Percentiles rank a stretch among this genome's conserved stretches.
phyloP scores from a whole-genome alignment of 2,797 vertebrate genomes.

The Pseudochromis fuscus region DNA sequence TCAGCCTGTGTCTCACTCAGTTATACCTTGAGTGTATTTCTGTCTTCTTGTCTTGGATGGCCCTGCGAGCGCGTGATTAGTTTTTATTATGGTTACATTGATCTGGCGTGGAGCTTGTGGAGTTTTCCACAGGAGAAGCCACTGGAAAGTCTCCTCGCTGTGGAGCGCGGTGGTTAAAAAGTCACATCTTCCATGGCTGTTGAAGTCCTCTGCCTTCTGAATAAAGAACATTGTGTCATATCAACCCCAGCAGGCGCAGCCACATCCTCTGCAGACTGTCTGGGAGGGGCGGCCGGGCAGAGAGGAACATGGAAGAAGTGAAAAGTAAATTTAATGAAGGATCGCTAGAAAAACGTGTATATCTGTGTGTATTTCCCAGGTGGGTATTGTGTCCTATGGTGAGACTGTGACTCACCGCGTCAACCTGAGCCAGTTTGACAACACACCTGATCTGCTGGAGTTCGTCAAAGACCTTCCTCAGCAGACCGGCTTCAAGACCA shows the following conservation, averaged over 20 bases:
- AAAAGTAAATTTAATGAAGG: conserved; percentile 34
- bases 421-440: conserved; percentile 92
- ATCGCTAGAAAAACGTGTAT: conserved; percentile 20
- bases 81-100: conserved; percentile 70
- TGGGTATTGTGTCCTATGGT: conserved; percentile 97
- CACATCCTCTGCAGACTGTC: conserved; percentile 71
- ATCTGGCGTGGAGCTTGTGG: conserved; percentile 56
- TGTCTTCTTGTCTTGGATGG: conserved; percentile 41
- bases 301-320: conserved; percentile 5
- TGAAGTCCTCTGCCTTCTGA: conserved; percentile 67
- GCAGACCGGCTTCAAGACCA: conserved; percentile 89
- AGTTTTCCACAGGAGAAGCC: conserved; percentile 79
- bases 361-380: conserved; percentile 83
- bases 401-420: conserved; percentile 91
- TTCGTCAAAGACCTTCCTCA: conserved; percentile 86
- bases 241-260: conserved; percentile 57
- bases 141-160: conserved; percentile 76
- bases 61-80: conserved; percentile 43
- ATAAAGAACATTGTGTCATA: conserved; percentile 76
- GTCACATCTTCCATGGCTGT: conserved; percentile 81
- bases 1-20: conserved; percentile 36
- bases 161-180: conserved; percentile 58
- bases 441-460: conserved; percentile 82
- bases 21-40: conserved; percentile 62
- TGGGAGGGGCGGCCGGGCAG: conserved; percentile 32